These are phyloP conservation scores for Sebastes itinus DNA, from an alignment of 2,797 vertebrate species.

Conservation along the genomic window DNA sequence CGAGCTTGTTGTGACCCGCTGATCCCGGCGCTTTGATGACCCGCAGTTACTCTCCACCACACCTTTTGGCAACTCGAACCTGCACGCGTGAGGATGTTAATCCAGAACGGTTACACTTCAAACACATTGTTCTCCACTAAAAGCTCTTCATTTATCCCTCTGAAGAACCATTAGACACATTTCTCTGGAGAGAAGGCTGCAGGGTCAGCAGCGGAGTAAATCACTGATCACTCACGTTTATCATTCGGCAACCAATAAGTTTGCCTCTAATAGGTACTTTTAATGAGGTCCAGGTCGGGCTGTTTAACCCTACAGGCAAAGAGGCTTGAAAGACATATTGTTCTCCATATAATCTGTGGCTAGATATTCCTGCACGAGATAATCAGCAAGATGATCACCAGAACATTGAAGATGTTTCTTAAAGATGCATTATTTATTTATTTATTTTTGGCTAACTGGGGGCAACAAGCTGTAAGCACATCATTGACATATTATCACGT, in stretches of 20 bases:
- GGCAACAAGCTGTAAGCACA: neutral
- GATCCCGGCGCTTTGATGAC: conserved; percentile 39
- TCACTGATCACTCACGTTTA: conserved; percentile 50
- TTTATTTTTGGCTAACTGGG: neutral
- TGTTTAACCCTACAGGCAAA: conserved; percentile 7
- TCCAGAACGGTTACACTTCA: conserved; percentile 60
- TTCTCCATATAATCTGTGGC: neutral
- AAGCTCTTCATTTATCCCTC: conserved; percentile 40
- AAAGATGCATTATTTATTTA: neutral
- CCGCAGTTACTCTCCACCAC: conserved; percentile 33
- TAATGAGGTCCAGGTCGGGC: conserved; percentile 61
- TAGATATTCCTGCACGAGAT: neutral
- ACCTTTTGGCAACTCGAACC: conserved; percentile 44
- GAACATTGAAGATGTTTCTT: neutral
- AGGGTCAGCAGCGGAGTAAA: conserved; percentile 54
- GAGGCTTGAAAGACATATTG: conserved; percentile 12
- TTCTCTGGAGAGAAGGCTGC: conserved; percentile 43
- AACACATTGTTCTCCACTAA: conserved; percentile 45
- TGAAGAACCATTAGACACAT: conserved; percentile 55
- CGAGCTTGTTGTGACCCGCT: conserved; percentile 25
- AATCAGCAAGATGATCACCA: neutral
- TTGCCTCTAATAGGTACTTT: conserved; percentile 39
- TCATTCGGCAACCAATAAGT: conserved; percentile 45
- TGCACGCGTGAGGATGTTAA: conserved; percentile 48
- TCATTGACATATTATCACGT: neutral